phyloP scores from a whole-genome alignment of 2,797 vertebrate genomes.

The Lutjanus argentimaculatus region DNA sequence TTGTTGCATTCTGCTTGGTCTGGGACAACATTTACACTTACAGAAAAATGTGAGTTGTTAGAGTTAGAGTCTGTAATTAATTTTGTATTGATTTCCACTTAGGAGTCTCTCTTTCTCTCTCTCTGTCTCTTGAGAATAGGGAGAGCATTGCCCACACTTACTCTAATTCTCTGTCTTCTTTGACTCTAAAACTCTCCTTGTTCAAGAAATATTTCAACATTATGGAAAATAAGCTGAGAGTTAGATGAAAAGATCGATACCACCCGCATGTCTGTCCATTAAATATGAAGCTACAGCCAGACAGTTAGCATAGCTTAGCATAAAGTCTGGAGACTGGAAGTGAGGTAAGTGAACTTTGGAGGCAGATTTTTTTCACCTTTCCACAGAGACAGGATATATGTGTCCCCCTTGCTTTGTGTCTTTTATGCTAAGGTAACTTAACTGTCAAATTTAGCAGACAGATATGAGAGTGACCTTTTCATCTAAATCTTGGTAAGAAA shows the following conservation, averaged over 20 bases:
- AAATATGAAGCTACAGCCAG: not conserved
- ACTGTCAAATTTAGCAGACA: not conserved
- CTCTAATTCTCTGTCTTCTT: slow-evolving; percentile 5
- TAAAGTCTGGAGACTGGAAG: not conserved
- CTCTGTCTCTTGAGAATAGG: not conserved
- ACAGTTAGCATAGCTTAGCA: not conserved
- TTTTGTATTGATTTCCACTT: slow-evolving; percentile 38
- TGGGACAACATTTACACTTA: slow-evolving; percentile 6
- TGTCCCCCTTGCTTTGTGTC: not conserved
- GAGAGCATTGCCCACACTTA: not conserved
- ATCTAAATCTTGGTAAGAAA: not conserved
- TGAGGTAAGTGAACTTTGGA: not conserved
- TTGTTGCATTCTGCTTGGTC: slow-evolving; percentile 11
- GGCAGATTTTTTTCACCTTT: not conserved
- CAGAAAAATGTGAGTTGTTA: not conserved
- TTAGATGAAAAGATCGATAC: not conserved
- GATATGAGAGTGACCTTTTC: not conserved
- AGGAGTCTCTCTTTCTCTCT: not conserved
- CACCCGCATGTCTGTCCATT: not conserved
- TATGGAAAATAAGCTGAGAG: not conserved
- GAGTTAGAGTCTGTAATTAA: slow-evolving; percentile 1
- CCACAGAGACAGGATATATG: not conserved
- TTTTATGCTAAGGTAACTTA: not conserved
- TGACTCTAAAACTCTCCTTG: not conserved
- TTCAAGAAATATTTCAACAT: not conserved